Evolutionary conservation across 2,113 vertebrate species (phyloP).

Genomic region (Dermatemys mawii): DNA sequence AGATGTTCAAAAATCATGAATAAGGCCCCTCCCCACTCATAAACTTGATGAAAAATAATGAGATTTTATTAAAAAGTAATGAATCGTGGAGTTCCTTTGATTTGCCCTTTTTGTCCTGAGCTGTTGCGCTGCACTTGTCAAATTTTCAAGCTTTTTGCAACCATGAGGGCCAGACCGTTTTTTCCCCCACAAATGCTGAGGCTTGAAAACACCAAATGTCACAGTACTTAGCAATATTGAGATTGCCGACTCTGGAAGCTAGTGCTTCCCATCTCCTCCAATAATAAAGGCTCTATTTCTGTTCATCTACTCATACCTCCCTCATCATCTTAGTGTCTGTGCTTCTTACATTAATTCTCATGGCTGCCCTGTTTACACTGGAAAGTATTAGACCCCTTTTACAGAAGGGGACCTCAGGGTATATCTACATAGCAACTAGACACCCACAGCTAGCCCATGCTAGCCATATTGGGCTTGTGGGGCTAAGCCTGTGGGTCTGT

Average conservation of each 20-base stretch:
- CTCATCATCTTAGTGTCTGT: not conserved
- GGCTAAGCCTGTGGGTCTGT: not conserved
- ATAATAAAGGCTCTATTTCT: not conserved
- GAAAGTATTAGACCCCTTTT: not conserved
- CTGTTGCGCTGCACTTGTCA: not conserved
- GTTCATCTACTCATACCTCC: not conserved
- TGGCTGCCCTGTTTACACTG: not conserved
- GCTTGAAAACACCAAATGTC: not conserved
- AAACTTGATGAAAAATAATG: not conserved
- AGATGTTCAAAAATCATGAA: not conserved
- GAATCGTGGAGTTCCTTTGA: not conserved
- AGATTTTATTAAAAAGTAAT: not conserved
- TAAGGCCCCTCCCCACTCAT: not conserved
- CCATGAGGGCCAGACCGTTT: no score
- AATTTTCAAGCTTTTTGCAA: not conserved
- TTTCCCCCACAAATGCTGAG: not conserved
- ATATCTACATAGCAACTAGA: not conserved
- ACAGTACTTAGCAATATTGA: not conserved
- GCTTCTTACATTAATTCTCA: not conserved
- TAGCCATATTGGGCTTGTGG: not conserved
- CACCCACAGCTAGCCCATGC: not conserved
- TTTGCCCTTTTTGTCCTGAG: not conserved
- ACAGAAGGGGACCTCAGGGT: not conserved
- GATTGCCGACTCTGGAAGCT: not conserved
- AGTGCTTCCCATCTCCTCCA: not conserved